Conservation (phyloP, 2,113 vertebrate species). For the Gadus chalcogrammus region DNA sequence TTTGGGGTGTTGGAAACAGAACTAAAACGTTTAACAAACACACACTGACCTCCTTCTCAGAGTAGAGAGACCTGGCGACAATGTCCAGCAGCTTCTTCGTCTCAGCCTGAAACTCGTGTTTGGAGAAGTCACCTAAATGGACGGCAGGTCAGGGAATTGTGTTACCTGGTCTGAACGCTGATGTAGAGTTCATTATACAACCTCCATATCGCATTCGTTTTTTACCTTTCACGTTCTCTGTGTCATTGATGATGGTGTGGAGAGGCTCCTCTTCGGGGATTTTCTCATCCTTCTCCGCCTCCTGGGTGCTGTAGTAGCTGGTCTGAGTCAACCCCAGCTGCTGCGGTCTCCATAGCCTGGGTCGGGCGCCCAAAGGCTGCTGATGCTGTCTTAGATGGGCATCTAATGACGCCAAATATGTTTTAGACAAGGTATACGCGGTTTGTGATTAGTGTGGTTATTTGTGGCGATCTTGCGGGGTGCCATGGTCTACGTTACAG, state of each 20-base stretch:
- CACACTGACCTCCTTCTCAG: slow-evolving; percentile 89
- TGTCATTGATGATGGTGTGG: slow-evolving; percentile 83
- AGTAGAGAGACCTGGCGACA: slow-evolving; percentile 93
- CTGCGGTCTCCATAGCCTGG: slow-evolving; percentile 20
- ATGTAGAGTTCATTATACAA: neutral
- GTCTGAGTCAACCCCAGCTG: slow-evolving; percentile 24
- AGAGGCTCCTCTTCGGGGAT: slow-evolving; percentile 66
- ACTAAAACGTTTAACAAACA: no score
- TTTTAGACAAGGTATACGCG: no score
- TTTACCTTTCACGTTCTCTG: slow-evolving; percentile 85
- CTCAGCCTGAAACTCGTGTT: slow-evolving; percentile 96
- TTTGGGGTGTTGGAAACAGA: no score
- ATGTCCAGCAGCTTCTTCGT: slow-evolving; percentile 97
- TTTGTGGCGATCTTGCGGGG: no score
- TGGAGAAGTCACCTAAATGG: slow-evolving; percentile 78
- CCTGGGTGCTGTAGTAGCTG: slow-evolving; percentile 79
- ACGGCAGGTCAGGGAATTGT: slow-evolving; percentile 16
- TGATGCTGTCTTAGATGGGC: slow-evolving; percentile 32
- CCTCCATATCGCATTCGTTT: neutral
- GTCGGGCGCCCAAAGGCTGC: slow-evolving; percentile 18
- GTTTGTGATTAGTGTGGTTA: no score
- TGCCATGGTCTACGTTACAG: no score
- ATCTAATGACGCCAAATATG: slow-evolving; percentile 21
- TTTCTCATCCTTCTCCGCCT: slow-evolving; percentile 75
- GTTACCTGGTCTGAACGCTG: neutral